Evolutionary conservation across 1,140 invertebrate species (phyloP), one percentile per base, ranked within the genome.

Genomic region (Leptonema lineaticorne): DNA sequence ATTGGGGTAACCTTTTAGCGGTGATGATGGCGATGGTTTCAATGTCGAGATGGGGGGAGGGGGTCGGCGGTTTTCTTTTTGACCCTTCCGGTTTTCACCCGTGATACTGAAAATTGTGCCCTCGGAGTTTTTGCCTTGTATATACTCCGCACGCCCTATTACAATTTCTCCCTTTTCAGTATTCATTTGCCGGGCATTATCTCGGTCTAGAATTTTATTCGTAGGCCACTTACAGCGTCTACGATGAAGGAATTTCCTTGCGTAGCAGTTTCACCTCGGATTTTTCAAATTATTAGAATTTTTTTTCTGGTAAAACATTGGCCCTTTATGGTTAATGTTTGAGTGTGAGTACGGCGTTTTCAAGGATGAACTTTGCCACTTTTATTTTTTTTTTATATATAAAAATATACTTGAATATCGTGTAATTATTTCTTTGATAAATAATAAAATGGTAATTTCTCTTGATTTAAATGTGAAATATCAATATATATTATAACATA

Each of bases 1-100:
- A 70, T 70, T 53, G 50, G 65, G 37, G 26, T 64, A 67, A 58
- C 69, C 69, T 70, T 70, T 70, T 70, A 70, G 69, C 64, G 59
- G 5, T 6, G n/a, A 20, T 20, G 37, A 9, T 8, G 30, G 48
- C 8, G 67, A 58, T 28, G 60, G 67, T 26, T 14, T 45, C 26
- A 20, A 37, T 65, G 26, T 33, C 20, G 59, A 58, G 48, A 62
- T 48, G 30, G 30, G 53, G 33, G 30, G 48, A 20, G 26, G 45
- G 46, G 57, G 53, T 53, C n/a, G n/a, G n/a, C n/a, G n/a, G n/a
- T 28, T 53, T 24, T 50, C 46, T 5, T 59, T 59, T 27, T n/a
- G 24, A 4, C n/a, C 9, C 28, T 18, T 7, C 26, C 20, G 8
- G 45, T 14, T 5, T 24, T 8, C 18, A 16, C 6, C 9, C 18